Percentiles rank a stretch among this genome's conserved stretches.
Conservation (phyloP, 1,140 invertebrate species). For the Drosophila takahashii region DNA sequence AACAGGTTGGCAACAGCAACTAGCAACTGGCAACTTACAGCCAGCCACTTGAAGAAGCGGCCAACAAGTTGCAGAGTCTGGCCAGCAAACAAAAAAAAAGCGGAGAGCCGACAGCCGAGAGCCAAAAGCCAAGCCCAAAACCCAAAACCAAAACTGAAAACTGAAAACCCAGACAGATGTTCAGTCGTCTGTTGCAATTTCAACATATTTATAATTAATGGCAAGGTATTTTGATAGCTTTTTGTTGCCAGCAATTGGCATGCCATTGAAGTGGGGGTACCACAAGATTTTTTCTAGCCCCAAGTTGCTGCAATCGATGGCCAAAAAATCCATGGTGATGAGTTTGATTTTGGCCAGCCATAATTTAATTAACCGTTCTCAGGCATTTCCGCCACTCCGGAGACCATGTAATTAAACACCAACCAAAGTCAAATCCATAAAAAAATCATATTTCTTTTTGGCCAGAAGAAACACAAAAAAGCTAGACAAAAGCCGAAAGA, state of each 20-base stretch:
- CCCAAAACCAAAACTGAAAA: slow-evolving; percentile 14
- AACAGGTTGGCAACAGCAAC: slow-evolving; percentile 31
- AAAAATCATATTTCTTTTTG: slow-evolving; percentile 35
- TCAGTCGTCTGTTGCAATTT: slow-evolving; percentile 66
- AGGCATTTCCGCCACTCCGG: slow-evolving; percentile 68
- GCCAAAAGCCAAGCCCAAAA: slow-evolving; percentile 29
- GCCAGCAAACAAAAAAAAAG: slow-evolving; percentile 21
- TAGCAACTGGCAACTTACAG: slow-evolving; percentile 7
- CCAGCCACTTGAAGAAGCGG: slow-evolving; percentile 30
- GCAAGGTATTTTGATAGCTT: slow-evolving; percentile 76
- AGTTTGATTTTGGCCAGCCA: slow-evolving; percentile 36
- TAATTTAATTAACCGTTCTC: slow-evolving; percentile 61
- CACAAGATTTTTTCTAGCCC: slow-evolving; percentile 2
- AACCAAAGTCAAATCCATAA: slow-evolving; percentile 67
- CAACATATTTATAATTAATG: slow-evolving; percentile 83
- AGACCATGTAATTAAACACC: slow-evolving; percentile 69
- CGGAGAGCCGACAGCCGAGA: no score
- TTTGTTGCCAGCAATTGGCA: slow-evolving; percentile 69
- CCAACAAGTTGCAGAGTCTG: slow-evolving; percentile 61
- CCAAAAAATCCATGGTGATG: slow-evolving; percentile 23
- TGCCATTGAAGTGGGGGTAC: slow-evolving; percentile 61
- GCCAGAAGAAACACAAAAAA: neutral
- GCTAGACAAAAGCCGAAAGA: slow-evolving; percentile 32
- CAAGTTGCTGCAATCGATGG: slow-evolving; percentile 40
- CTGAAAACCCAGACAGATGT: slow-evolving; percentile 49